Base-by-base conservation (phyloP, 2,113 vertebrate species). In the Lepidothrix coronata region DNA sequence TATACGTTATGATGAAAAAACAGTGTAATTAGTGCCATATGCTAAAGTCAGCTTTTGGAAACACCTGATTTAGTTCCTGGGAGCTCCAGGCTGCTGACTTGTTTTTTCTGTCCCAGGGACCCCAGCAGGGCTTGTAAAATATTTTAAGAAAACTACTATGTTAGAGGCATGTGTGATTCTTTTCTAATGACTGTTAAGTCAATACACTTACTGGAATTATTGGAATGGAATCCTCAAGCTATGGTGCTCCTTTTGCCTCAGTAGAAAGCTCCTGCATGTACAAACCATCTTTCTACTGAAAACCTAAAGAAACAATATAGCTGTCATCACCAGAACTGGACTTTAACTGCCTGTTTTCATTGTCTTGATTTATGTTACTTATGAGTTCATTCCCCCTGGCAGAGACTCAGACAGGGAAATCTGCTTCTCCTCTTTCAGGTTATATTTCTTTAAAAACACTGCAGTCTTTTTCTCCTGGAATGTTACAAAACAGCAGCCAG, bases 301-400 rank as follows among this genome's bases (percentile, higher is more conserved):
- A 93, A 86, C 30, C 43, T 63, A 41, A 89, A 81, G 59, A 77
- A 77, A 43, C 11, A 54, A 16, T 16, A 35, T 78, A 77, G 82
- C 72, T 90, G 66, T 70, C 2, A 0, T 84, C 67, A 54, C 35
- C 55, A 94, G 44, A 91, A 65, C 44, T 78, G 52, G 57, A 49
- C 54, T 96, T 88, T n/a, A 90, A 27, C 57, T 81, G 79, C 24
- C 48, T 95, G 31, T 65, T 93, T 83, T 96, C 58, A 18, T 59
- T 91, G 51, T 41, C 55, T 68, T 95, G 78, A 93, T 94, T 94
- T 86, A 91, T 84, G 22, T 22, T 88, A 49, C 17, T 94, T 86
- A 41, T 1, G n/a, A 92, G 48, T 93, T 93, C 72, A 57, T 80
- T 93, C 75, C 37, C 41, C 84, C 68, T 96, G 92, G 85, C 88